Evolutionary conservation across 2,888 invertebrate species (phyloP).

Genomic region (Sympetrum striolatum): DNA sequence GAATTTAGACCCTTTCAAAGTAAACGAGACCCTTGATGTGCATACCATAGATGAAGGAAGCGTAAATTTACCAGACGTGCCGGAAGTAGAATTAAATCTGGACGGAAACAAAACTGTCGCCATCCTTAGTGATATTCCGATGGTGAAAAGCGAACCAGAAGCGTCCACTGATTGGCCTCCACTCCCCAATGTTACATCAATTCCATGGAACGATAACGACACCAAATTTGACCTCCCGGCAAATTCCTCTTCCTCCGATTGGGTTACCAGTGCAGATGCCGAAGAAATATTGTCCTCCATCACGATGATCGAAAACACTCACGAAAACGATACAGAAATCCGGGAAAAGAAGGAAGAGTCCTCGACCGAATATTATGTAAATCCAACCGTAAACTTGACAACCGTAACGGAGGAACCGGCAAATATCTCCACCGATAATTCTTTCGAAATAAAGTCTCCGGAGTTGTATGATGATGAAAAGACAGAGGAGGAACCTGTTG

Average conservation of each 20-base stretch:
- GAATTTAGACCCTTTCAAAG: background rate
- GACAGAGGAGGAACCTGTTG: background rate
- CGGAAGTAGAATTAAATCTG: background rate
- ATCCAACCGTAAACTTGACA: background rate
- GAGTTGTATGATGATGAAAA: slow-evolving; percentile 17
- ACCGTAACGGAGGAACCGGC: background rate
- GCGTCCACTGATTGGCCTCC: background rate
- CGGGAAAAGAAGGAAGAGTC: background rate
- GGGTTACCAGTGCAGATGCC: slow-evolving; percentile 6
- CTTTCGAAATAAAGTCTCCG: slow-evolving; percentile 15
- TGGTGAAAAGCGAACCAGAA: background rate
- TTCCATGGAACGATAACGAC: slow-evolving; percentile 22
- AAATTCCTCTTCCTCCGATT: background rate
- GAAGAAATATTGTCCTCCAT: slow-evolving; percentile 14
- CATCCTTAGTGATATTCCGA: background rate
- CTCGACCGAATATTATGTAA: background rate
- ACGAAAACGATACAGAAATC: background rate
- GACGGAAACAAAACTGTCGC: background rate
- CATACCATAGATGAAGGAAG: background rate
- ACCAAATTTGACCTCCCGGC: background rate
- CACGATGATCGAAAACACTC: slow-evolving; percentile 28
- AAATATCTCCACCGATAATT: background rate
- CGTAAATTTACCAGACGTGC: background rate
- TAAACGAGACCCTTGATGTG: background rate
- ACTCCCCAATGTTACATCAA: background rate